Conservation (phyloP, 1,140 invertebrate species). For the Conus betulinus region DNA sequence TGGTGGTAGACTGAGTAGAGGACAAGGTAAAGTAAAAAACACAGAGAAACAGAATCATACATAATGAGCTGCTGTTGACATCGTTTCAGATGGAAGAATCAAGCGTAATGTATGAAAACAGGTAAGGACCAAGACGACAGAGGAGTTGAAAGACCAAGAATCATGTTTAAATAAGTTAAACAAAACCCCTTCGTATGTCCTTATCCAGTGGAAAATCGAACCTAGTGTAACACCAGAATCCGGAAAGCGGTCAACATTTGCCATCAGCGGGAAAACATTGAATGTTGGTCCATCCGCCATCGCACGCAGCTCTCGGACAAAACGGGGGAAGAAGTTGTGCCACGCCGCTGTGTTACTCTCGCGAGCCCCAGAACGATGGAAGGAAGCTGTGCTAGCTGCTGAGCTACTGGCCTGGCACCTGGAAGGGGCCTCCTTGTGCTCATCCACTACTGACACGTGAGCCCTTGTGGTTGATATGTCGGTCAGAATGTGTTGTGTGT, state of each 20-base stretch:
- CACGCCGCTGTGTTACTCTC: constrained; percentile 53
- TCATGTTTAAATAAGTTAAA: too few relatives aligned
- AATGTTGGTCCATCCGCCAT: constrained; percentile 94
- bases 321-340: constrained; percentile 78
- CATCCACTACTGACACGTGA: constrained; percentile 90
- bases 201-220: constrained; percentile 93
- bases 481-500: neutral
- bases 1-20: too few relatives aligned
- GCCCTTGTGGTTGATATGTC: constrained; percentile 28
- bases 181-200: neutral
- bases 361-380: constrained; percentile 83
- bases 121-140: too few relatives aligned
- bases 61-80: too few relatives aligned
- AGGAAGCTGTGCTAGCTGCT: constrained; percentile 91
- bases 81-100: too few relatives aligned
- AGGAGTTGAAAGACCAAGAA: too few relatives aligned
- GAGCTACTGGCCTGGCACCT: constrained; percentile 77
- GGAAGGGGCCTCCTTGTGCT: constrained; percentile 92
- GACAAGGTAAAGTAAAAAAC: too few relatives aligned
- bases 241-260: constrained; percentile 98
- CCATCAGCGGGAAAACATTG: constrained; percentile 95
- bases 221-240: constrained; percentile 99
- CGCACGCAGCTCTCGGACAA: constrained; percentile 87
- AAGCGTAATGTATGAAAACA: too few relatives aligned
- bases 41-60: too few relatives aligned